Conservation (phyloP, 2,797 vertebrate genomes). For the Rhincodon typus region DNA sequence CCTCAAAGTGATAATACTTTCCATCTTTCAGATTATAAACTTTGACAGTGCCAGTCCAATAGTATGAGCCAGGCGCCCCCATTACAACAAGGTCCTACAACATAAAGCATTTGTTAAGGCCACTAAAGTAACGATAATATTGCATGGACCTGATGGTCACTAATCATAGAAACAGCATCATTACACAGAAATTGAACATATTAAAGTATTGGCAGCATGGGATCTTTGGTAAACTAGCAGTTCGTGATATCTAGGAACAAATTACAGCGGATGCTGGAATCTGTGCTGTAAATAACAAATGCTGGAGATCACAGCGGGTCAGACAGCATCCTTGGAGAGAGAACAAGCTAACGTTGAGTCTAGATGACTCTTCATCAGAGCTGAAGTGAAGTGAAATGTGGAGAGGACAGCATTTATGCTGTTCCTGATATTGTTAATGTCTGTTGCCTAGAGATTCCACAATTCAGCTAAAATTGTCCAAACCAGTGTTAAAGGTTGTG, state of each 20-base stretch:
- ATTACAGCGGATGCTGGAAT: no score
- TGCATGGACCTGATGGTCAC: not conserved
- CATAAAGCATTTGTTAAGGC: conserved; percentile 26
- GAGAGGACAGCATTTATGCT: no score
- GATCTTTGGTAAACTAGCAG: not conserved
- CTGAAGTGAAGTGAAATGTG: no score
- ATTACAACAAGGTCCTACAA: conserved; percentile 89
- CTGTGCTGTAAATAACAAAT: no score
- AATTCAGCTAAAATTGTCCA: not conserved
- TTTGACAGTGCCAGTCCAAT: conserved; percentile 95
- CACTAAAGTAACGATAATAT: not conserved
- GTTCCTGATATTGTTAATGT: not conserved
- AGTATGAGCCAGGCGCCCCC: conserved; percentile 94
- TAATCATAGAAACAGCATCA: not conserved
- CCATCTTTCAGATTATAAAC: conserved; percentile 89
- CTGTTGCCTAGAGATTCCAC: no score
- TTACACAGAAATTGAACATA: not conserved
- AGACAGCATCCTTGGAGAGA: no score
- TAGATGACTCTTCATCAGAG: no score
- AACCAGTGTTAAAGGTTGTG: no score
- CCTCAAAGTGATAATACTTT: conserved; percentile 76
- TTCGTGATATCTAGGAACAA: not conserved
- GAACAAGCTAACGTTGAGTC: no score
- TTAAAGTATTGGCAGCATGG: not conserved
- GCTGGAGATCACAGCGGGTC: no score